These are phyloP conservation scores for Petrocephalus sullivani DNA, from an alignment of 2,797 vertebrate genomes.

Conservation along the genomic window DNA sequence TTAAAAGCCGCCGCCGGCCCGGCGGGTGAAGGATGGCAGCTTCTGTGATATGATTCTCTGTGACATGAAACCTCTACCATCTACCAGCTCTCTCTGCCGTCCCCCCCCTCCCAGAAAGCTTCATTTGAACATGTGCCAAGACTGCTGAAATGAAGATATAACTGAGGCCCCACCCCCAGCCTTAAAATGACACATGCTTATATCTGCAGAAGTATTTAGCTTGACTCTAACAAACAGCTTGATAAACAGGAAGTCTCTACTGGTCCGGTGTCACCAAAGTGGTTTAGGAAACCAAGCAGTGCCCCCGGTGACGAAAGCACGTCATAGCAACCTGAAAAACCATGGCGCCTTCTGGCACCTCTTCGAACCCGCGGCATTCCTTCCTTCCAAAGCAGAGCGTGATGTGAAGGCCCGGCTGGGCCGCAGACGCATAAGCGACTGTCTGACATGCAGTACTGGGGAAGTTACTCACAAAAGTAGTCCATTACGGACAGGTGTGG, in stretches of 20 bases:
- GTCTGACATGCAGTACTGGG: constrained; percentile 37
- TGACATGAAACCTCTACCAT: not conserved
- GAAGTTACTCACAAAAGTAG: no score
- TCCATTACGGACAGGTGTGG: no score
- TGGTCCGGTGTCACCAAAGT: not conserved
- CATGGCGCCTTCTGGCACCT: constrained; percentile 44
- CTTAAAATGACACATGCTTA: not conserved
- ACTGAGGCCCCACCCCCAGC: not conserved
- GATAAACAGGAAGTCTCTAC: constrained; percentile 45
- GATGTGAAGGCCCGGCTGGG: constrained; percentile 41
- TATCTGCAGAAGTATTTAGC: not conserved
- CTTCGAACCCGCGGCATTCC: constrained; percentile 44
- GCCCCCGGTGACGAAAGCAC: constrained; percentile 19
- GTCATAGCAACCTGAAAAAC: constrained; percentile 43
- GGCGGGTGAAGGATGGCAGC: not conserved
- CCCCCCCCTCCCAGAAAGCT: not conserved
- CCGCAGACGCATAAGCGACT: constrained; percentile 51
- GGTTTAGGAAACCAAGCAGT: not conserved
- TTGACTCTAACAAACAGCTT: constrained; percentile 10
- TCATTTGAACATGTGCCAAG: not conserved
- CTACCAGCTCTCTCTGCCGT: not conserved
- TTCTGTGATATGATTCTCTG: not conserved
- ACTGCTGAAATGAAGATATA: constrained; percentile 1
- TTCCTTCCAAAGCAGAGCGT: constrained; percentile 27
- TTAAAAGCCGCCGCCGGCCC: not conserved